Evolutionary conservation across 1,140 invertebrate species (phyloP).

Genomic region (Nasonia giraulti): DNA sequence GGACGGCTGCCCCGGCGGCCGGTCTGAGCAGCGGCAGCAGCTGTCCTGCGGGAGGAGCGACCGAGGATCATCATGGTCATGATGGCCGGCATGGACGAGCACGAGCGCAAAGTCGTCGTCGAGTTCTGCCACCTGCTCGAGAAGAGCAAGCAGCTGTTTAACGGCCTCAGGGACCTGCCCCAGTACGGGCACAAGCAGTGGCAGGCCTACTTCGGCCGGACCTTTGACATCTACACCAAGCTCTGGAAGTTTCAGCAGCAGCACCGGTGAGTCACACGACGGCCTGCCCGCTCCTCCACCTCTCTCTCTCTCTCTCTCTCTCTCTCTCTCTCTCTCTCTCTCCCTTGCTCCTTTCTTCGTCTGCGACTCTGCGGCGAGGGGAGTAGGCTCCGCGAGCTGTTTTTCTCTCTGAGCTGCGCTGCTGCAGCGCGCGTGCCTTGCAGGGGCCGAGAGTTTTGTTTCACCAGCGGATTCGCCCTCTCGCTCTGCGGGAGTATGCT

Average conservation of each 20-base stretch:
- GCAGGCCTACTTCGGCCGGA: slow-evolving; percentile 97
- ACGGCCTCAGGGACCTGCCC: slow-evolving; percentile 94
- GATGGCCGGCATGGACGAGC: slow-evolving; percentile 86
- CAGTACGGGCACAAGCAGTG: slow-evolving; percentile 98
- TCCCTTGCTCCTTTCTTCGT: too few species aligned
- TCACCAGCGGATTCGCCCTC: too few species aligned
- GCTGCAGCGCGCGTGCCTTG: neutral
- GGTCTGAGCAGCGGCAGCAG: neutral
- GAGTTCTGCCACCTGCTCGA: slow-evolving; percentile 98
- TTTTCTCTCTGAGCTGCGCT: neutral
- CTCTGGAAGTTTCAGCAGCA: slow-evolving; percentile 99
- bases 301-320: slow-evolving; percentile 17
- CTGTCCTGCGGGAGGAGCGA: neutral
- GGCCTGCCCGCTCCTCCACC: slow-evolving; percentile 26
- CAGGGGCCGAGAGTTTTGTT: too few species aligned
- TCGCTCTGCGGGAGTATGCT: neutral
- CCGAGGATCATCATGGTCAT: slow-evolving; percentile 70
- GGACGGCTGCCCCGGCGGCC: slow-evolving; percentile 1
- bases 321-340: slow-evolving; percentile 45
- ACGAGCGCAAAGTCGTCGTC: slow-evolving; percentile 95
- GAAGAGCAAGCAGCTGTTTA: slow-evolving; percentile 98
- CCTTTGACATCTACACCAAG: slow-evolving; percentile 98
- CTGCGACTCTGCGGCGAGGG: neutral
- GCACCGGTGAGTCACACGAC: slow-evolving; percentile 80
- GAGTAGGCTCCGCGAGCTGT: neutral